These are phyloP conservation scores for Apodemus sylvaticus DNA, from an alignment of 2,113 vertebrate species.

Conservation along the genomic window DNA sequence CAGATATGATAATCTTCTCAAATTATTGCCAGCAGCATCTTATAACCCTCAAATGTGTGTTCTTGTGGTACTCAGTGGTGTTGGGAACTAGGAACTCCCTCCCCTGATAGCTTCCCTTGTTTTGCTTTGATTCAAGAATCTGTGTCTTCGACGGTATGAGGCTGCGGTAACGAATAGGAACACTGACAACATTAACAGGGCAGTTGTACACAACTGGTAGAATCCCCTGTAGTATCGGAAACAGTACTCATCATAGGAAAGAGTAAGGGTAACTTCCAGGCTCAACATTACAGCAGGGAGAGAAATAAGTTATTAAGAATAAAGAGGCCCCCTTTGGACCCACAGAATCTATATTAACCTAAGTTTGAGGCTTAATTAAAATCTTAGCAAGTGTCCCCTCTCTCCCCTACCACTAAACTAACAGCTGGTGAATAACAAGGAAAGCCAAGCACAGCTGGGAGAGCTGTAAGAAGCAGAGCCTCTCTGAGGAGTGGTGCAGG, in stretches of 20 bases:
- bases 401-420: neutral
- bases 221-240: neutral
- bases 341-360: neutral
- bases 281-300: neutral
- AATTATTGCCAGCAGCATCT: neutral
- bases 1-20: neutral
- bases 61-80: neutral
- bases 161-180: neutral
- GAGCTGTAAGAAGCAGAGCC: neutral
- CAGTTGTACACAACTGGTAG: neutral
- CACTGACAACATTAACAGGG: neutral
- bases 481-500: neutral
- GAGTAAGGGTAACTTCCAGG: neutral
- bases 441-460: neutral
- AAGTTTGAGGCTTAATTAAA: constrained; percentile 38
- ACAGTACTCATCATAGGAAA: neutral
- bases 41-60: neutral
- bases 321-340: neutral
- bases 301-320: neutral
- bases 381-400: neutral
- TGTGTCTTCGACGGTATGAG: neutral
- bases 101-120: neutral
- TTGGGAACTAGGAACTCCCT: neutral
- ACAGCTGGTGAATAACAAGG: constrained; percentile 7
- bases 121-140: neutral